Percentiles rank a stretch among this genome's conserved stretches.
Evolutionary conservation across 2,797 vertebrate species (phyloP).

Genomic region (Forpus xanthops): DNA sequence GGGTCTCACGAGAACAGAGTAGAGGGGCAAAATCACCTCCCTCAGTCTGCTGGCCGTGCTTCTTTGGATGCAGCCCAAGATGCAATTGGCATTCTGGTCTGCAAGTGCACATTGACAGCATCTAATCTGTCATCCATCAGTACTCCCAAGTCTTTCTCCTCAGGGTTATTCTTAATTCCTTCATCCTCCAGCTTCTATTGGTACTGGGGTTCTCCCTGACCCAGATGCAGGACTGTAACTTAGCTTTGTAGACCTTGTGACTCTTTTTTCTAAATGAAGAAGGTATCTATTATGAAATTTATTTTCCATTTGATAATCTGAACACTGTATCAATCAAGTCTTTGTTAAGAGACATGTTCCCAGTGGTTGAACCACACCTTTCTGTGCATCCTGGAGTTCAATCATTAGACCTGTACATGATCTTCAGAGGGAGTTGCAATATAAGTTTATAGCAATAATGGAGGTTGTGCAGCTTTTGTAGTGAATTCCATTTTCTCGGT

Average conservation of each 20-base stretch:
- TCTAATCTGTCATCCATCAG: not conserved
- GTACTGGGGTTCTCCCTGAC: not conserved
- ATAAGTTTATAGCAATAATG: not conserved
- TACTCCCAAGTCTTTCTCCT: not conserved
- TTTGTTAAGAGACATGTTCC: not conserved
- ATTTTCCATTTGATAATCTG: not conserved
- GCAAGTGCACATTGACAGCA: not conserved
- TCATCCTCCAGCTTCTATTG: not conserved
- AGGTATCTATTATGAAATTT: not conserved
- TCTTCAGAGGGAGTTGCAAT: not conserved
- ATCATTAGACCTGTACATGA: fast-evolving
- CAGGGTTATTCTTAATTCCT: not conserved
- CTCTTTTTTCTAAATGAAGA: not conserved
- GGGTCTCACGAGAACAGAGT: not conserved
- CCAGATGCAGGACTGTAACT: not conserved
- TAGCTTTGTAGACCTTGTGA: not conserved
- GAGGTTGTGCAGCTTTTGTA: not conserved
- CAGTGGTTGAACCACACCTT: not conserved
- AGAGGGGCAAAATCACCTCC: not conserved
- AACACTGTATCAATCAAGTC: not conserved
- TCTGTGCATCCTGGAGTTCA: not conserved
- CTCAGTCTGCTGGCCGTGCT: not conserved
- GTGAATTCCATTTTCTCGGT: not conserved
- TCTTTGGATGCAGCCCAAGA: not conserved
- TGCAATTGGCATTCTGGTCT: not conserved